phyloP scores from a whole-genome alignment of 2,113 vertebrate genomes.

The Thamnaconus septentrionalis region DNA sequence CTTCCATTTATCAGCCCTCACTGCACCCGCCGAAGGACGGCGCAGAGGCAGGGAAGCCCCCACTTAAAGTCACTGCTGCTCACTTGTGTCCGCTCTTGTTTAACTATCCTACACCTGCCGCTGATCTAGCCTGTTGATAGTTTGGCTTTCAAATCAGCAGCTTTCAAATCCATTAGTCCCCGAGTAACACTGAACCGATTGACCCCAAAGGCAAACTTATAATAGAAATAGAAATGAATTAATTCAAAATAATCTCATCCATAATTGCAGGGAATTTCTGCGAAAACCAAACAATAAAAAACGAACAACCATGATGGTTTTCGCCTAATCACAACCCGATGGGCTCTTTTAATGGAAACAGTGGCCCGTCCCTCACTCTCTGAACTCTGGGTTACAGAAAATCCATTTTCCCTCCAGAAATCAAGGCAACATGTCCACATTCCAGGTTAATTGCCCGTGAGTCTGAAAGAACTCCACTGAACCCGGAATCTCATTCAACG shows the following conservation, averaged over 20 bases:
- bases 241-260: neutral
- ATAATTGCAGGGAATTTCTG: constrained; percentile 3
- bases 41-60: neutral
- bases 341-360: constrained; percentile 13
- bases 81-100: neutral
- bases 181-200: neutral
- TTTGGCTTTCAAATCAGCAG: neutral
- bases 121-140: neutral
- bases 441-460: too few species aligned
- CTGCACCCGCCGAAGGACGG: neutral
- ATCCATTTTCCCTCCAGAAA: too few species aligned
- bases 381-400: constrained; percentile 7
- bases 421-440: too few species aligned
- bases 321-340: constrained; percentile 1
- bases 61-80: neutral
- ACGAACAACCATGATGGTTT: neutral
- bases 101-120: neutral
- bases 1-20: constrained; percentile 20
- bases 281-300: neutral
- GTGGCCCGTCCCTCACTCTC: neutral
- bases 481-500: too few species aligned
- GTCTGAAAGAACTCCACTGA: too few species aligned
- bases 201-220: too few species aligned
- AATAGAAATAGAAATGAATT: too few species aligned
- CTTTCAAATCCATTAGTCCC: neutral